A percentile compares a stretch with the other conserved stretches of the same genome.
phyloP scores from a whole-genome alignment of 2,888 invertebrate species.

The Caenorhabditis auriculariae region DNA sequence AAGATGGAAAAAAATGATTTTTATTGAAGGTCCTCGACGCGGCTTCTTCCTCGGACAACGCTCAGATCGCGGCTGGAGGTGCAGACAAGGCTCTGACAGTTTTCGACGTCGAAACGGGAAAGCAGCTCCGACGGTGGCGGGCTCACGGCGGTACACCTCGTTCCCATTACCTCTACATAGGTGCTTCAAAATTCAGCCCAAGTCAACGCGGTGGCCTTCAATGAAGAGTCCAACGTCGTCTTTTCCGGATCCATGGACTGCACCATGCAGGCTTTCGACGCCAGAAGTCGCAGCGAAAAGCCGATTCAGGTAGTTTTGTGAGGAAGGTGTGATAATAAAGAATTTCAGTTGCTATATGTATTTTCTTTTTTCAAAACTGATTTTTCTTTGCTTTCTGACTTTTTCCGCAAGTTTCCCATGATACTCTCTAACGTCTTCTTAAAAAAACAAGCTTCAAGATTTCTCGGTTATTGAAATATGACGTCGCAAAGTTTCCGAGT shows the following conservation, averaged over 20 bases:
- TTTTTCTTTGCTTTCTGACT: too few relatives aligned
- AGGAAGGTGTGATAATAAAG: slow-evolving; percentile 3
- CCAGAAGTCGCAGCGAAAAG: slow-evolving; percentile 71
- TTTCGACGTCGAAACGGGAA: slow-evolving; percentile 93
- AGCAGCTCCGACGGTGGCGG: slow-evolving; percentile 79
- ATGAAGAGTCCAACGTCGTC: slow-evolving; percentile 89
- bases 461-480: too few relatives aligned
- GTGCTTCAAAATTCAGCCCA: too few relatives aligned
- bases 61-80: slow-evolving; percentile 85
- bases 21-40: slow-evolving; percentile 76
- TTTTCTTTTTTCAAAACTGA: background rate
- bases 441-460: too few relatives aligned
- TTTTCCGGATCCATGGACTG: slow-evolving; percentile 92
- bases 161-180: too few relatives aligned
- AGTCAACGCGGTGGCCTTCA: slow-evolving; percentile 83
- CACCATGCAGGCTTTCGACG: slow-evolving; percentile 88
- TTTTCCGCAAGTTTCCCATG: too few relatives aligned
- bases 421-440: too few relatives aligned
- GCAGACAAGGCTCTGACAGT: slow-evolving; percentile 88
- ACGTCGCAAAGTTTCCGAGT: too few relatives aligned
- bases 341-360: background rate
- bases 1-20: background rate
- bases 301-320: slow-evolving; percentile 73
- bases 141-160: slow-evolving; percentile 75
- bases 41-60: slow-evolving; percentile 84